A percentile compares a stretch with the other conserved stretches of the same genome.
These are phyloP conservation scores for Motacilla alba DNA, from an alignment of 2,113 vertebrate genomes.

Conservation along the genomic window DNA sequence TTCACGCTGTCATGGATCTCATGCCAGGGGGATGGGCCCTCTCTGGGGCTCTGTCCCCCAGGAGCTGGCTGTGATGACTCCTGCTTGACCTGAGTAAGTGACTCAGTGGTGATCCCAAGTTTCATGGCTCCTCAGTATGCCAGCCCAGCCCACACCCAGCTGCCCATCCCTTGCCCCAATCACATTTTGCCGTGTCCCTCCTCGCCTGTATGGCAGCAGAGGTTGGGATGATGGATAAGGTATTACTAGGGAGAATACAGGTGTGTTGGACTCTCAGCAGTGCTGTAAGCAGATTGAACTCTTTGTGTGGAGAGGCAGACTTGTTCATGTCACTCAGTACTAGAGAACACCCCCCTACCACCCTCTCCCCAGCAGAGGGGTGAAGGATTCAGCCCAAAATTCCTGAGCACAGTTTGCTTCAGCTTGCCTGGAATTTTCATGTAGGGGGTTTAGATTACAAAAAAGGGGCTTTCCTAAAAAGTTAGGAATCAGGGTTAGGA, in stretches of 20 bases:
- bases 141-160: not conserved
- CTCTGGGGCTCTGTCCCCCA: not conserved
- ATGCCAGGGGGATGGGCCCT: rapidly evolving
- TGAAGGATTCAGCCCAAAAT: not conserved
- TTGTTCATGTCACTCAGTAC: not conserved
- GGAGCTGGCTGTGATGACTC: not conserved
- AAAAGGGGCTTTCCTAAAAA: not conserved
- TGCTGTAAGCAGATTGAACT: not conserved
- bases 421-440: not conserved
- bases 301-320: not conserved
- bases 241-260: not conserved
- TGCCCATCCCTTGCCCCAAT: not conserved
- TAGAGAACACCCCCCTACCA: rapidly evolving
- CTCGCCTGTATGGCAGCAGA: not conserved
- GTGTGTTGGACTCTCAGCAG: not conserved
- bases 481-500: not conserved
- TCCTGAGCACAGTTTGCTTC: not conserved
- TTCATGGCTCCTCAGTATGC: not conserved
- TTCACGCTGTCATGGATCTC: rapidly evolving
- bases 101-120: rapidly evolving
- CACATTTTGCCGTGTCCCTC: not conserved
- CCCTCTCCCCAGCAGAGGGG: not conserved
- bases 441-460: not conserved
- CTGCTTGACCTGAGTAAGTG: not conserved
- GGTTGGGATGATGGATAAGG: not conserved